These are phyloP conservation scores for Pica pica DNA, from an alignment of 2,113 vertebrate genomes.

Conservation along the genomic window DNA sequence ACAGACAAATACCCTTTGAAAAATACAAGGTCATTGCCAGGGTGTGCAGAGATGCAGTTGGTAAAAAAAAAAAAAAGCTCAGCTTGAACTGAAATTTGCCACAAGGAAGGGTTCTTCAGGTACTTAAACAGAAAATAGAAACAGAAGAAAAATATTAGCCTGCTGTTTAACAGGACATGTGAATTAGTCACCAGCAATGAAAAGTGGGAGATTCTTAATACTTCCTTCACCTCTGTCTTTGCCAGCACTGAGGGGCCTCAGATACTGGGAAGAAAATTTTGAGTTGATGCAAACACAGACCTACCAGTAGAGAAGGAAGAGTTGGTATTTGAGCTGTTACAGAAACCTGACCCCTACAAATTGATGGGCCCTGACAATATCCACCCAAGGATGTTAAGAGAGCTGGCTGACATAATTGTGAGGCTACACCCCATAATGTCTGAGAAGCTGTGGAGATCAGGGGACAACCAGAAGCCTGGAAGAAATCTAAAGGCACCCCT, in stretches of 20 bases:
- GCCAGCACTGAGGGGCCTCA: background rate
- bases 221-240: background rate
- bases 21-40: background rate
- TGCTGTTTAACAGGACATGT: background rate
- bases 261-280: background rate
- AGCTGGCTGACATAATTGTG: background rate
- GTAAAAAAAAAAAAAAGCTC: background rate
- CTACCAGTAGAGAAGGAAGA: background rate
- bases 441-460: background rate
- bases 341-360: background rate
- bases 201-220: background rate
- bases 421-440: background rate
- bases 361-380: background rate
- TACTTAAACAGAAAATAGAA: background rate
- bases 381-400: background rate
- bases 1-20: background rate
- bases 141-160: background rate
- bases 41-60: background rate
- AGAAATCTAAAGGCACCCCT: background rate
- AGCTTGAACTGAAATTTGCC: background rate
- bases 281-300: background rate
- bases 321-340: background rate
- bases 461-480: background rate
- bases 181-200: background rate
- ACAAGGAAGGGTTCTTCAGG: rapidly evolving